Conservation (phyloP, 2,113 vertebrate genomes). For the Archilochus colubris region DNA sequence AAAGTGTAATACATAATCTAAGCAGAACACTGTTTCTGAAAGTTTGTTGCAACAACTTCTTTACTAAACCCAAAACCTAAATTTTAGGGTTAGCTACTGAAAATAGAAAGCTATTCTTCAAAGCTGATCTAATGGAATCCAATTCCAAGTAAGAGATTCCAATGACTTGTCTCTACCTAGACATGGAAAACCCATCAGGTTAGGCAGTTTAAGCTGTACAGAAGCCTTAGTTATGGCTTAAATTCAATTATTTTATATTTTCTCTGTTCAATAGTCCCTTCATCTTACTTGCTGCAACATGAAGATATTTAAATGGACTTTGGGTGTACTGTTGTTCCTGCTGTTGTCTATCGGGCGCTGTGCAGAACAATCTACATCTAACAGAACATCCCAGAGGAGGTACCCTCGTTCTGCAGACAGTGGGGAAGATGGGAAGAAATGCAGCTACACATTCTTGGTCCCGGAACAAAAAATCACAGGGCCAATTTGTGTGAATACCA, state of each 20-base stretch:
- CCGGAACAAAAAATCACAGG: conserved; percentile 96
- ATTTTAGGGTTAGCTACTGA: not conserved
- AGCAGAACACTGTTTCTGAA: not conserved
- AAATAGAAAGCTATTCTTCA: not conserved
- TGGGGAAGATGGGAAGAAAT: conserved; percentile 85
- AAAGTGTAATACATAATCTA: not conserved
- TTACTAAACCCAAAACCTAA: not conserved
- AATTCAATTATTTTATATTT: conserved; percentile 8
- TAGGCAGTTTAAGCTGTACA: not conserved
- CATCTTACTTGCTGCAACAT: conserved; percentile 64
- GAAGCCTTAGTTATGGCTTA: not conserved
- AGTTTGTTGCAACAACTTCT: not conserved
- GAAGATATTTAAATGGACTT: conserved; percentile 82
- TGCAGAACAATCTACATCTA: conserved; percentile 64
- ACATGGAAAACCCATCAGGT: not conserved
- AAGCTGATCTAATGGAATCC: not conserved
- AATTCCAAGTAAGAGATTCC: not conserved
- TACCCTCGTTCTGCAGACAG: conserved; percentile 76
- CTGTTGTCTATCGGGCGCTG: conserved; percentile 72
- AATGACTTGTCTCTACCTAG: not conserved
- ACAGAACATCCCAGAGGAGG: conserved; percentile 71
- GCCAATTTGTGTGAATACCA: conserved; percentile 93
- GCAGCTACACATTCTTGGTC: conserved; percentile 94
- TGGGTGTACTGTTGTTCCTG: conserved; percentile 82
- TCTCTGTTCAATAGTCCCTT: conserved; percentile 4